Evolutionary conservation across 1,140 invertebrate species (phyloP), one percentile per base, ranked within the genome.

Genomic region (Lepidurus arcticus): DNA sequence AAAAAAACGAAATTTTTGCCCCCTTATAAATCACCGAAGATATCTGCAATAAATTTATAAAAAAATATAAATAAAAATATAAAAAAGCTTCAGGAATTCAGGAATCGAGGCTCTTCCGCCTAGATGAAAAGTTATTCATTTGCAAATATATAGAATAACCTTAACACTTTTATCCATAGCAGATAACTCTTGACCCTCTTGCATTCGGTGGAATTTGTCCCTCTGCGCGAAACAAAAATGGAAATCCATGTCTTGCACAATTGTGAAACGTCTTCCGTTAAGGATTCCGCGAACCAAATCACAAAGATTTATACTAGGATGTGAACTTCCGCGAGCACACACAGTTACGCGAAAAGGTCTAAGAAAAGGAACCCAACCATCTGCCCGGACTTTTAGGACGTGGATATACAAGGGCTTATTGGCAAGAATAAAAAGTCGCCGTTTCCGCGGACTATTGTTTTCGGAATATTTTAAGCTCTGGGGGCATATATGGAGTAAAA

Each of bases 381-480:
- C 53, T 65, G 53, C 21, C 53, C 53, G 21, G n/a, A 65, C 53
- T 65, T 65, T 65, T 16, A 65, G 53, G 53, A 65, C 53, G 8
- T 9, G 53, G 53, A 65, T 65, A 65, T 65, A 65, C 13, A 65
- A 65, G 21, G 53, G 53, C 53, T 65, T 65, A 65, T 65, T 65
- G 53, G 53, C 13, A 65, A 7, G 13, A 65, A 65, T 65, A 65
- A 65, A 65, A 65, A 9, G 9, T 65, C 53, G 21, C 6, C 16
- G 13, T 47, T n/a, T 65, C 34, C 9, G 53, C n/a, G 13, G 53
- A 21, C 16, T 13, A 1, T 65, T 47, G 10, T 34, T 4, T 34
- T 34, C 34, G 34, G 34, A 5, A 47, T 16, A 16, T 6, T 47
- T 47, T 47, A 10, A 11, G 2, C 16, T 47, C 45, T 11, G 10